Evolutionary conservation across 2,888 invertebrate species (phyloP).

Genomic region (Piscicola geometra): DNA sequence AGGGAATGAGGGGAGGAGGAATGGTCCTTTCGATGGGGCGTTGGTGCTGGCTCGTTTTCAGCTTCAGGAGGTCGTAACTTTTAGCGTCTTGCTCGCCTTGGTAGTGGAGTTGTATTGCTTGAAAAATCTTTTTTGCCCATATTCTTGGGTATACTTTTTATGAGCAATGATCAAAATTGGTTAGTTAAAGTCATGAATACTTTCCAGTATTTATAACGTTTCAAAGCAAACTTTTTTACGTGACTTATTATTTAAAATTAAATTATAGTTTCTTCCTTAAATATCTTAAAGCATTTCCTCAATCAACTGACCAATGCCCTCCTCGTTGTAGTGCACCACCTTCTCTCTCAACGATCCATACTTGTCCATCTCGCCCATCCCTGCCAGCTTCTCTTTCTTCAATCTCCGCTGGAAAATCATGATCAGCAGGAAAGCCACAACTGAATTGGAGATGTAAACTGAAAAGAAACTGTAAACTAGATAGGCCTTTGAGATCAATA

Average conservation of each 20-base stretch:
- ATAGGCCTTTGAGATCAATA: too few species aligned
- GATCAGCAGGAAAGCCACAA: slow-evolving; percentile 16
- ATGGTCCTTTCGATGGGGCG: slow-evolving; percentile 4
- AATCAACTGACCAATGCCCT: slow-evolving; percentile 79
- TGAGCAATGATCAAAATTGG: too few species aligned
- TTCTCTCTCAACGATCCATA: slow-evolving; percentile 98
- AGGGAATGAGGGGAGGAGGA: neutral
- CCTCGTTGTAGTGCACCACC: slow-evolving; percentile 97
- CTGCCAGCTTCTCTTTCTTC: slow-evolving; percentile 51
- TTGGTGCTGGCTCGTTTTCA: slow-evolving; percentile 70
- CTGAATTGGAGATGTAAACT: neutral
- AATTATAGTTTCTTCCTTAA: too few species aligned
- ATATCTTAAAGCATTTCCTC: too few species aligned
- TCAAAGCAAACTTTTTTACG: too few species aligned
- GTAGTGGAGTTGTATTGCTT: too few species aligned
- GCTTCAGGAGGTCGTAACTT: slow-evolving; percentile 93
- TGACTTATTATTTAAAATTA: too few species aligned
- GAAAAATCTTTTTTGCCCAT: too few species aligned
- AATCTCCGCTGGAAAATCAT: slow-evolving; percentile 19
- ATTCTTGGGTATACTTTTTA: too few species aligned
- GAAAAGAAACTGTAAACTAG: too few species aligned
- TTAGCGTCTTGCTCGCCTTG: slow-evolving; percentile 86
- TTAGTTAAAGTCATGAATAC: too few species aligned
- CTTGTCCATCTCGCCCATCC: slow-evolving; percentile 74
- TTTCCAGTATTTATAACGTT: too few species aligned